Percentiles rank a stretch among this genome's conserved stretches.
These are phyloP conservation scores for Trichonephila inaurata DNA, from an alignment of 1,140 invertebrate genomes.

Conservation along the genomic window DNA sequence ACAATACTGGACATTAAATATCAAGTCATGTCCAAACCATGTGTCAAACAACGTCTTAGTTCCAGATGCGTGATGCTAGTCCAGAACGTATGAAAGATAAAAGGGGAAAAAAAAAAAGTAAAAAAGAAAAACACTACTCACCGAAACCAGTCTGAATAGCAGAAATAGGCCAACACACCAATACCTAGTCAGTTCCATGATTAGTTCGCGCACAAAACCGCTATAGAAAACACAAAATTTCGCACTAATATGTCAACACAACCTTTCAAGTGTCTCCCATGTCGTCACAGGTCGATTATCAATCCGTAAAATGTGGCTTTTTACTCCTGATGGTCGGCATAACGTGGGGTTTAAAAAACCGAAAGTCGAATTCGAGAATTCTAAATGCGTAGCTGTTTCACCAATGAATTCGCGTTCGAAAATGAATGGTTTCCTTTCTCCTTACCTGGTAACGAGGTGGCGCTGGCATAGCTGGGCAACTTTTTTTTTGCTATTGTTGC, in stretches of 20 bases:
- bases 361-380: not conserved
- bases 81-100: conserved; percentile 31
- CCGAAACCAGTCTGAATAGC: conserved; percentile 71
- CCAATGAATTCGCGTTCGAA: conserved; percentile 37
- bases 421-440: conserved; percentile 70
- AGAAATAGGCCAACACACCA: conserved; percentile 72
- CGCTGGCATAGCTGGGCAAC: conserved; percentile 40
- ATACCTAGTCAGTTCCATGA: conserved; percentile 62
- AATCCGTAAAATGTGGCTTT: conserved; percentile 60
- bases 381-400: conserved; percentile 31
- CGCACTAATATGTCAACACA: conserved; percentile 11
- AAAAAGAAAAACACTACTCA: conserved; percentile 49
- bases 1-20: not conserved
- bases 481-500: conserved; percentile 61
- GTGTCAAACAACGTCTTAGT: conserved; percentile 2
- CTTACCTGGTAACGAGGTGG: conserved; percentile 67
- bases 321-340: conserved; percentile 53
- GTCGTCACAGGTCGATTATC: not conserved
- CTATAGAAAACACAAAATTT: not conserved
- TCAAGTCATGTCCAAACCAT: not conserved
- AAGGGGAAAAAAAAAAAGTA: conserved; percentile 31
- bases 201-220: conserved; percentile 55
- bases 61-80: conserved; percentile 39
- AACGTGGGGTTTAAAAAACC: conserved; percentile 1
- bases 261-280: conserved; percentile 59